These are phyloP conservation scores for Caenorhabditis briggsae DNA, from an alignment of 1,140 invertebrate genomes.

Conservation along the genomic window DNA sequence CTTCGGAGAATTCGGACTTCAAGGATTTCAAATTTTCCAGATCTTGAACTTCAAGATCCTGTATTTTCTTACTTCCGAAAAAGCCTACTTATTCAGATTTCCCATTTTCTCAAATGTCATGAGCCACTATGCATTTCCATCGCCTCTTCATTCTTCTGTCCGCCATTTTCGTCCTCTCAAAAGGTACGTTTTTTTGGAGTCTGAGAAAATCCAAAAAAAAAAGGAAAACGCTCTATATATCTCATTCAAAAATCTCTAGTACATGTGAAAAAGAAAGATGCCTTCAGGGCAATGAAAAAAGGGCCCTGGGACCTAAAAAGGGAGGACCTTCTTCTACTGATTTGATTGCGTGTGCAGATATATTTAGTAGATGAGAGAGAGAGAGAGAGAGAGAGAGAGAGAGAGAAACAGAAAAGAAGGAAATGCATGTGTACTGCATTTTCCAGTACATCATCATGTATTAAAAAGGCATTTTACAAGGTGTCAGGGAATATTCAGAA, in stretches of 20 bases:
- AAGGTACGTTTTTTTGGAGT: slow-evolving; percentile 9
- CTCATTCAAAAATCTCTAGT: slow-evolving; percentile 24
- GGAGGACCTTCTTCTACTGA: slow-evolving; percentile 19
- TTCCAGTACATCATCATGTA: background rate
- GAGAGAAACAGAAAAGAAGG: background rate
- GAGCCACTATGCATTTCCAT: slow-evolving; percentile 13
- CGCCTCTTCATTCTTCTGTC: background rate
- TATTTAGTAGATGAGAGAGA: background rate
- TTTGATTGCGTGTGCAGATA: slow-evolving; percentile 53
- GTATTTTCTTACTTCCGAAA: background rate
- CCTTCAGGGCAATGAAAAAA: background rate
- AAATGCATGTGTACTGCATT: background rate
- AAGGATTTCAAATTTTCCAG: background rate
- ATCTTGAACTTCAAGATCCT: background rate
- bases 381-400: background rate
- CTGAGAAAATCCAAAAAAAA: background rate
- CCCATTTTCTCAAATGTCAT: slow-evolving; percentile 24
- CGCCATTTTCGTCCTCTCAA: background rate
- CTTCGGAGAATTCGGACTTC: too few species aligned
- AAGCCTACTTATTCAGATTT: background rate
- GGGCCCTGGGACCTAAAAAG: background rate
- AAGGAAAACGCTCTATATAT: slow-evolving; percentile 13
- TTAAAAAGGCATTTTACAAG: too few species aligned
- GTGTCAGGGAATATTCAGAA: background rate
- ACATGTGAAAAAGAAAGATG: background rate